Base-by-base conservation (phyloP, 1,140 invertebrate species). In the Daktulosphaira vitifoliae region DNA sequence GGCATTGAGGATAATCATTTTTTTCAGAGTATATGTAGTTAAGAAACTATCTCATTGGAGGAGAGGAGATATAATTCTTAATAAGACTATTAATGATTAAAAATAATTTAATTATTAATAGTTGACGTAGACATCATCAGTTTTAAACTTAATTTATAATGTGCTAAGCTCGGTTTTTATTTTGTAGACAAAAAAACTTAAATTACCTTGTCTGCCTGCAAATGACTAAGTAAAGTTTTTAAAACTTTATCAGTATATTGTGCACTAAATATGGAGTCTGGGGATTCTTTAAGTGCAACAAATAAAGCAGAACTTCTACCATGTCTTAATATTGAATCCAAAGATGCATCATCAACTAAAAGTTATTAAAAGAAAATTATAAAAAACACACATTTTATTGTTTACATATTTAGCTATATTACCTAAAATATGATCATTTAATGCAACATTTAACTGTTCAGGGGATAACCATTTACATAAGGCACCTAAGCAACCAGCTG, bases 401-500 rank as follows among this genome's bases (percentile, higher is more conserved):
- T 33, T 33, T 33, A 33, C 11, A 6, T 33, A 33, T 33, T 33
- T 33, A 33, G 5, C 5, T 33, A 6, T 6, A 6, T 33, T 33
- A 80, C 82, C 81, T 46, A 95, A 76, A 33, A 96, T 77, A 74
- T 91, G 81, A 72, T 88, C 85, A 65, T 81, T 81, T 37, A 92
- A 77, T 11, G 90, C 80, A n/a, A 81, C 77, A 68, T 84, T 81
- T 23, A 92, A 79, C 73, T 93, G 88, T 15, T 86, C 84, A 4
- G 82, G 75, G 4, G 84, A 80, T 33, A 96, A 77, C 77, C 84
- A 89, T 72, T 81, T 81, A 69, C 89, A 77, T n/a, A 96, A 76
- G 1, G 89, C 87, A 20, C 93, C 93, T 20, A 95, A 79, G 75
- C 91, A 95, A 26, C 92, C 92, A 20, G 90, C 89, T 4, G 87